A percentile compares a stretch with the other conserved stretches of the same genome.
phyloP scores from a whole-genome alignment of 2,797 vertebrate species.

The Argya squamiceps region DNA sequence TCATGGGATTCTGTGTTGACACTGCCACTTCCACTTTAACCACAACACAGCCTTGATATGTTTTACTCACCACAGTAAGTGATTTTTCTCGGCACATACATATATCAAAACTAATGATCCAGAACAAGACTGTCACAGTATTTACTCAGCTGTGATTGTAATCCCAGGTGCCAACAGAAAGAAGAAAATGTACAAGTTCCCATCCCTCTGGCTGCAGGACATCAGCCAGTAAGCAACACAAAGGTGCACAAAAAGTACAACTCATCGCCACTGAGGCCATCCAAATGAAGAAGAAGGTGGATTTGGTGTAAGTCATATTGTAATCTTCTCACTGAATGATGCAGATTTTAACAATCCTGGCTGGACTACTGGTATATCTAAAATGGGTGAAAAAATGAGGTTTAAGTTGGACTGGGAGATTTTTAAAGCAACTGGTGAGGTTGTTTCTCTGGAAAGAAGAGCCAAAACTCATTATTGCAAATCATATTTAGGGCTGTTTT shows the following conservation, averaged over 20 bases:
- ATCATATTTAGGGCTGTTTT: not conserved
- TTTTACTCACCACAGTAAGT: not conserved
- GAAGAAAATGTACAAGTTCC: not conserved
- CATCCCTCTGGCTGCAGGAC: not conserved
- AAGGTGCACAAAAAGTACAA: not conserved
- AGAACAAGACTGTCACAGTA: not conserved
- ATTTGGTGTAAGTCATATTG: not conserved
- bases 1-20: not conserved
- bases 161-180: not conserved
- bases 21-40: not conserved
- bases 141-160: not conserved
- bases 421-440: not conserved
- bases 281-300: not conserved
- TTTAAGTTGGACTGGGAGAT: not conserved
- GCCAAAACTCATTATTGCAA: not conserved
- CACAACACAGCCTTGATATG: not conserved
- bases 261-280: not conserved
- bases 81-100: not conserved
- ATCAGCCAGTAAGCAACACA: not conserved
- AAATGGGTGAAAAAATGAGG: not conserved
- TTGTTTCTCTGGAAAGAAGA: not conserved
- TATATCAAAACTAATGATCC: not conserved
- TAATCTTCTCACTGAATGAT: not conserved
- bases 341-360: not conserved
- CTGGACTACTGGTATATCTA: fast-evolving